Base-by-base conservation (phyloP, 2,113 vertebrate species). In the Coptodon bakossiorum region DNA sequence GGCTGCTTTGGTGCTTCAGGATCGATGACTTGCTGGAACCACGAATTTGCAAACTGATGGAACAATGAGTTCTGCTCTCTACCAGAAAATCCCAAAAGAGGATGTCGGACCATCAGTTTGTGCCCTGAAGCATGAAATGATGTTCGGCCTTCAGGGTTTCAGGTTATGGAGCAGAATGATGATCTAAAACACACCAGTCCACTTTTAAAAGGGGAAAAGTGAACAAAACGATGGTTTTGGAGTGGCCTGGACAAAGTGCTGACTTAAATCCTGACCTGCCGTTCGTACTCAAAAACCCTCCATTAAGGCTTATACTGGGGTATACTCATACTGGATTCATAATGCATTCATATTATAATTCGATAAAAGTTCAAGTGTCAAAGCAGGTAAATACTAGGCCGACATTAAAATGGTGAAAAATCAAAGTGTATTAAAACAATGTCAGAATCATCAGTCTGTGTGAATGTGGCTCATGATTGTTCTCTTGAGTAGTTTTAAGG, bases 131-230 rank as follows among this genome's bases (percentile, higher is more conserved):
- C 63, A 24, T 68, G 36, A 68, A 68, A 40, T 68, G 36, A 68
- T 68, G 36, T 40, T 40, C 3, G 5, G 19, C 0, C 12, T 40
- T 68, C 63, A 9, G 63, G 63, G 36, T 40, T 40, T 2, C 63
- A 6, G 36, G n/a, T 68, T 68, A 40, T 40, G 63, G 3, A 40
- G 36, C 63, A 40, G 36, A 40, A 68, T n/a, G n/a, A 68, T 24
- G 36, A 24, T 40, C 63, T 40, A 40, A 24, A 40, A 40, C 36
- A 24, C 63, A 40, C 63, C 36, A 68, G 63, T 14, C 0, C 63
- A 0, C n/a, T 22, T 68, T 40, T 0, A 68, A 40, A 68, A 40
- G 6, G 61, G 17, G 5, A 0, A 38, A 66, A 22, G 17, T 66
- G 61, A 66, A 36, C 10, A 68, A 8, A 68, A 0, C 12, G 1